phyloP scores from a whole-genome alignment of 2,797 vertebrate genomes.

The Sphaeramia orbicularis region DNA sequence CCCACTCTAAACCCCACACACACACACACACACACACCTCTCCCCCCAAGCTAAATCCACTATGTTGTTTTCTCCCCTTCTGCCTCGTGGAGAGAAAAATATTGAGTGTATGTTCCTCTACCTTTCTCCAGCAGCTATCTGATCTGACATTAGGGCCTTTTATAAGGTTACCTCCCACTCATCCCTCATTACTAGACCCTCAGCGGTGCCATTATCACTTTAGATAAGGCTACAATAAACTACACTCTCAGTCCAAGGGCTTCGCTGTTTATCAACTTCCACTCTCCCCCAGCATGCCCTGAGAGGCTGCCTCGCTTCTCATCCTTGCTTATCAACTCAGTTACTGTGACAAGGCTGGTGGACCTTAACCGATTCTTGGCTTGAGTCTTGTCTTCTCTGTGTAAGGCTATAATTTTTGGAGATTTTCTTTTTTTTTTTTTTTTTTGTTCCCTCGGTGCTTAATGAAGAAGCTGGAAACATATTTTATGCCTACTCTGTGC shows the following conservation, averaged over 20 bases:
- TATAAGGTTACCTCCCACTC: constrained; percentile 69
- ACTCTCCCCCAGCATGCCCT: constrained; percentile 21
- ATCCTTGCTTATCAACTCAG: constrained; percentile 34
- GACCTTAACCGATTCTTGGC: constrained; percentile 26
- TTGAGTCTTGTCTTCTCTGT: constrained; percentile 14
- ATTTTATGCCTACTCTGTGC: constrained; percentile 1
- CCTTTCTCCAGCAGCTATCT: constrained; percentile 44
- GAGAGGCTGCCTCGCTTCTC: constrained; percentile 17
- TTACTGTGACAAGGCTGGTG: constrained; percentile 24
- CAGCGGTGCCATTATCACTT: constrained; percentile 62
- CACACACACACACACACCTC: no score
- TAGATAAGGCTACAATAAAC: constrained; percentile 71
- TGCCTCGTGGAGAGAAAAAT: constrained; percentile 27
- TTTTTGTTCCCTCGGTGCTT: neutral
- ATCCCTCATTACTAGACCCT: constrained; percentile 64
- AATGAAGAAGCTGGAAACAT: constrained; percentile 12
- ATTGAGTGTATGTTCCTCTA: constrained; percentile 27
- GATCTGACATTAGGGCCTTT: constrained; percentile 66
- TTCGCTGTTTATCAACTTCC: constrained; percentile 53
- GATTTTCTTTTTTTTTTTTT: neutral
- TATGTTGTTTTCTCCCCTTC: constrained; percentile 19
- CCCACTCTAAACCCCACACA: constrained; percentile 3
- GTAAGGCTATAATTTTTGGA: constrained; percentile 12
- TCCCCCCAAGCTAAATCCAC: constrained; percentile 11
- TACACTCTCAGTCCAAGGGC: constrained; percentile 48